A percentile compares a stretch with the other conserved stretches of the same genome.
Evolutionary conservation across 2,888 invertebrate species (phyloP).

Genomic region (Meiosimyza decipiens): DNA sequence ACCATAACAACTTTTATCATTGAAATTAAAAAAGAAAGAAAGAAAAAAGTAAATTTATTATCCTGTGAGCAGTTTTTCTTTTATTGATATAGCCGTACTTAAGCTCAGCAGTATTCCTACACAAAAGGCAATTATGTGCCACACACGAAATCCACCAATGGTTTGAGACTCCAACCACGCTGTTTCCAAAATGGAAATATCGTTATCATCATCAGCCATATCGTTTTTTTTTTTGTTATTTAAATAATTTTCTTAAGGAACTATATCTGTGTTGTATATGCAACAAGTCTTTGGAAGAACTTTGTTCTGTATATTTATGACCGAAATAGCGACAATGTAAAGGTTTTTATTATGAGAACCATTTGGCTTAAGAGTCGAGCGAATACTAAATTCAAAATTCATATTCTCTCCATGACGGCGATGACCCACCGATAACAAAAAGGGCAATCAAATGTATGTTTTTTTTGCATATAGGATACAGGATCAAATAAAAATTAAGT

Average conservation of each 20-base stretch:
- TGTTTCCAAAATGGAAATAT: constrained; percentile 66
- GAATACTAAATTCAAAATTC: constrained; percentile 18
- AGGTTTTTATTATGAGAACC: constrained; percentile 2
- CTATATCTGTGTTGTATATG: constrained; percentile 33
- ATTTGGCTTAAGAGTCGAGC: constrained; percentile 13
- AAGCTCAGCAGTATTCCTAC: constrained; percentile 73
- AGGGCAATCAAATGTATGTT: constrained; percentile 29
- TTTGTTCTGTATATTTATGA: neutral
- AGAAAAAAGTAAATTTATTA: constrained; percentile 29
- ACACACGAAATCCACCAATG: constrained; percentile 77
- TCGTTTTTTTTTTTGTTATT: constrained; percentile 31
- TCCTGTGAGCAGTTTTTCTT: neutral
- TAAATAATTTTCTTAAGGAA: constrained; percentile 7
- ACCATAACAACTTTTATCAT: constrained; percentile 78
- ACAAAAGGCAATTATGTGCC: constrained; percentile 84
- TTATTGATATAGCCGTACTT: constrained; percentile 67
- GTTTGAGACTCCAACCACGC: constrained; percentile 81
- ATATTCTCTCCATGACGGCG: too few species aligned
- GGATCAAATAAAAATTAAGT: too few species aligned
- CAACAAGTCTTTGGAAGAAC: constrained; percentile 8
- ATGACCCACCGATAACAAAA: neutral
- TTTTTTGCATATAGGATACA: constrained; percentile 8
- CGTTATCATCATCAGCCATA: constrained; percentile 53
- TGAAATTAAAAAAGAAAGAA: constrained; percentile 13
- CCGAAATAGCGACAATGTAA: too few species aligned